Percentiles rank a stretch among this genome's conserved stretches.
These are phyloP conservation scores for Anoplius nigerrimus DNA, from an alignment of 2,888 invertebrate genomes.

Conservation along the genomic window DNA sequence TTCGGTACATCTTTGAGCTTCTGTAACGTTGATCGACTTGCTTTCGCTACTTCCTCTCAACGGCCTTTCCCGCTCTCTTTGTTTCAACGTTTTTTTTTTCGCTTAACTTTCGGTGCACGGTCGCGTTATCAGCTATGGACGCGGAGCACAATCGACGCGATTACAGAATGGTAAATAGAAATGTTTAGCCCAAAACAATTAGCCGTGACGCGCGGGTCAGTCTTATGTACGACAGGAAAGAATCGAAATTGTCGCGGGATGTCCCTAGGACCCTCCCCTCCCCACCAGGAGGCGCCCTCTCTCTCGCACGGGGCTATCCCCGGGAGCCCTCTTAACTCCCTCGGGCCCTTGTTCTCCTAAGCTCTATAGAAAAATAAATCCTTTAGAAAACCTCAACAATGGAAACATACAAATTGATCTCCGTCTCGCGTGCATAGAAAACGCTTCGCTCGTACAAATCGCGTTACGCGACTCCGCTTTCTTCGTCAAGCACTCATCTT, in stretches of 20 bases:
- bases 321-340: conserved; percentile 7
- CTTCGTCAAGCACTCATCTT: conserved; percentile 19
- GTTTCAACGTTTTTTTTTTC: not conserved
- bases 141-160: too few relatives aligned
- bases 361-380: conserved; percentile 69
- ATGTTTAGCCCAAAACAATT: conserved; percentile 24
- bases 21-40: not conserved
- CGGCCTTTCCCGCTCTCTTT: not conserved
- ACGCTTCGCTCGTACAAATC: too few relatives aligned
- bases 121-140: too few relatives aligned
- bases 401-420: conserved; percentile 58
- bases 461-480: too few relatives aligned
- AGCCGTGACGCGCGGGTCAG: conserved; percentile 3
- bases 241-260: conserved; percentile 34
- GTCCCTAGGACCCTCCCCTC: conserved; percentile 3
- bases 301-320: conserved; percentile 17
- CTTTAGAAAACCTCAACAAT: conserved; percentile 60
- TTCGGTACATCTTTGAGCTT: not conserved
- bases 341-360: conserved; percentile 38
- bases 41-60: not conserved
- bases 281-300: conserved; percentile 27
- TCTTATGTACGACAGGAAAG: conserved; percentile 22
- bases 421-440: conserved; percentile 33
- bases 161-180: not conserved
- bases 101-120: too few relatives aligned